Percentiles rank a stretch among this genome's conserved stretches.
phyloP scores from a whole-genome alignment of 1,140 invertebrate species.

The Micrasema minimum region DNA sequence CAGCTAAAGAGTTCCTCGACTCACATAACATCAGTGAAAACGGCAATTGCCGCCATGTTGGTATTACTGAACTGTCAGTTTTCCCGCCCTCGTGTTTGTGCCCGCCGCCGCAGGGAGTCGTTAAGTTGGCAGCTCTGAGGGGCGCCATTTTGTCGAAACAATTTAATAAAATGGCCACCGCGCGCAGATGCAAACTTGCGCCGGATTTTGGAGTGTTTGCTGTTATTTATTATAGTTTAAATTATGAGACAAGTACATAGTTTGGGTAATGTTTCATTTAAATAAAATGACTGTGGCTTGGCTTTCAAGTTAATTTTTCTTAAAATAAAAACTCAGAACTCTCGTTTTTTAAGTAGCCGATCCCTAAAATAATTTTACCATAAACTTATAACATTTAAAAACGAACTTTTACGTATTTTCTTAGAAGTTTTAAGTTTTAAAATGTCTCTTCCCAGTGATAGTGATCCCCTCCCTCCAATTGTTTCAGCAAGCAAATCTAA shows the following conservation, averaged over 20 bases:
- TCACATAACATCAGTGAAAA: constrained; percentile 21
- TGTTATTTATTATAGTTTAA: no score
- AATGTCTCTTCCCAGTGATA: neutral
- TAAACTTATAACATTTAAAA: no score
- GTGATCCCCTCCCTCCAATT: neutral
- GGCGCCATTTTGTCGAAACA: constrained; percentile 24
- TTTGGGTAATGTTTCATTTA: no score
- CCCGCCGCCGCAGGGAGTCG: constrained; percentile 11
- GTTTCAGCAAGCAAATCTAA: no score
- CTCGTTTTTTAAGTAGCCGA: no score
- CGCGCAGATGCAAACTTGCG: constrained; percentile 2
- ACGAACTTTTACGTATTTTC: neutral
- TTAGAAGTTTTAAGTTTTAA: neutral
- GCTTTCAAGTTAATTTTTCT: no score
- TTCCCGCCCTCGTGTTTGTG: neutral
- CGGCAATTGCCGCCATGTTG: constrained; percentile 8
- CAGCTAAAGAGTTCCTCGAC: no score
- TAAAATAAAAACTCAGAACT: no score
- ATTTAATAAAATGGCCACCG: constrained; percentile 29
- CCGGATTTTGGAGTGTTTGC: neutral
- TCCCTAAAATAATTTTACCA: no score
- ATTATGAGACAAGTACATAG: no score
- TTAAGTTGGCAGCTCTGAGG: neutral
- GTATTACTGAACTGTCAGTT: constrained; percentile 23
- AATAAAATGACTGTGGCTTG: no score